Evolutionary conservation across 2,113 vertebrate genomes (phyloP), one percentile per base, ranked within the genome.

Genomic region (Bothrops jararaca): DNA sequence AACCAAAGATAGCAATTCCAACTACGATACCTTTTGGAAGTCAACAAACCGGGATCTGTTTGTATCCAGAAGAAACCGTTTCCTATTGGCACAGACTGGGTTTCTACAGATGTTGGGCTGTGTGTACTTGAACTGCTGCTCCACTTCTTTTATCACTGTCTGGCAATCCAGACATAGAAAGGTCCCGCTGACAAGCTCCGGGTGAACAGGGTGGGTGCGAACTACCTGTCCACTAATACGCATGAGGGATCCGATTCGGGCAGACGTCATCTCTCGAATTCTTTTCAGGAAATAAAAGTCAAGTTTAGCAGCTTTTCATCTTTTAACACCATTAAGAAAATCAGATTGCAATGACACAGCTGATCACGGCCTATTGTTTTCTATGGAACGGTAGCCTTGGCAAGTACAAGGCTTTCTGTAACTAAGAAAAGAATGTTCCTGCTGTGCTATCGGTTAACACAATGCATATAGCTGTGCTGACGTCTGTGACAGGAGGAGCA

Each of bases 11-110:
- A 34, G 53, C 2, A 88, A 34, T 34, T 52, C 34, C 52, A 80
- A 26, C 53, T 26, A 13, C 94, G 92, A 57, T 97, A 99, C 99
- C 99, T 99, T 99, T 92, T 99, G 99, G 96, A 99, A 99, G 97
- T 99, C 99, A 54, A 99, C 98, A 96, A 99, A 99, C 98, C 99
- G 98, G 29, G 99, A 99, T 88, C 99, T 99, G 97, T 99, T 99
- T 6, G 99, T 99, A 97, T 99, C 99, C 22, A 99, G 97, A 96
- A 99, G 97, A 98, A 99, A 99, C 95, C 99, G 98, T 90, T 97
- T 97, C 53, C 99, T 98, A 95, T 99, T 99, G 98, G 97, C 99
- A 97, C 99, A 99, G 93, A 99, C 99, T 0, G 99, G 99, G 95
- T 99, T 99, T 57, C 98, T 98, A 97, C 99, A 99, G 97, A 99